phyloP scores from a whole-genome alignment of 2,113 vertebrate species.

The Cathartes aura region DNA sequence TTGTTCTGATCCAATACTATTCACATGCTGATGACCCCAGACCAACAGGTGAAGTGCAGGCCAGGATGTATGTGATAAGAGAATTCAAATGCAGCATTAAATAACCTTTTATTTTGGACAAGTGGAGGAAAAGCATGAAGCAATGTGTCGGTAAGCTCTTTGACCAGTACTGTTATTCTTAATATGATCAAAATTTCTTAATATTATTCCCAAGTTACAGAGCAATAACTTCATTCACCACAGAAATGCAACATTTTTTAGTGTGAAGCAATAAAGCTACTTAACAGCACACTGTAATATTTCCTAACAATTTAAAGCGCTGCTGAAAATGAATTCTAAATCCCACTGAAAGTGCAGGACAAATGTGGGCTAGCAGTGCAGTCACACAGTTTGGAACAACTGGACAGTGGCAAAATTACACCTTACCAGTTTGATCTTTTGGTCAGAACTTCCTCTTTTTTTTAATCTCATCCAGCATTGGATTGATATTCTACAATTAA shows the following conservation, averaged over 20 bases:
- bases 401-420: neutral
- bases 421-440: neutral
- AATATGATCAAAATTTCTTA: neutral
- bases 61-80: neutral
- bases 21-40: neutral
- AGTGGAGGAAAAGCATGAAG: neutral
- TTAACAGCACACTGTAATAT: neutral
- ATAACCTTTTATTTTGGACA: neutral
- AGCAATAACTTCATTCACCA: neutral
- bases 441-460: neutral
- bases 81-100: neutral
- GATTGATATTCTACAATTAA: neutral
- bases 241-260: neutral
- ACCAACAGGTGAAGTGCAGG: constrained; percentile 33
- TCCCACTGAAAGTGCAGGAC: neutral
- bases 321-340: neutral
- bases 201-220: neutral
- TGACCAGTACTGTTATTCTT: neutral
- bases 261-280: neutral
- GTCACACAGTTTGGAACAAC: neutral
- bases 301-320: neutral
- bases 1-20: constrained; percentile 24
- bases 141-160: neutral
- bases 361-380: neutral
- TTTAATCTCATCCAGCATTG: neutral